These are phyloP conservation scores for Amblyopsis rosae DNA, from an alignment of 2,113 vertebrate species.

Conservation along the genomic window DNA sequence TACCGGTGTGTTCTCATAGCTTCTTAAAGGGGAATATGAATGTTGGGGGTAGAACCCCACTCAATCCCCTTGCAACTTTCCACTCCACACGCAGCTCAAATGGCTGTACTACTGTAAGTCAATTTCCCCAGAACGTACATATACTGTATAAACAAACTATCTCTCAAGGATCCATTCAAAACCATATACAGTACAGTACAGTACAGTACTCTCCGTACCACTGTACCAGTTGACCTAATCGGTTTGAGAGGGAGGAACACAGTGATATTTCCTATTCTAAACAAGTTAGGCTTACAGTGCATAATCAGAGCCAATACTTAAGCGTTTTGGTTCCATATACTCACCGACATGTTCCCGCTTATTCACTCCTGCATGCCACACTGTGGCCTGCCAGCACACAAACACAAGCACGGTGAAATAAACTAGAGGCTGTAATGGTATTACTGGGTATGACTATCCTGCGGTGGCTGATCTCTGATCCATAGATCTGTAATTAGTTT, in stretches of 20 bases:
- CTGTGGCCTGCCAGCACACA: constrained; percentile 25
- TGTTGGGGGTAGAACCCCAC: constrained; percentile 16
- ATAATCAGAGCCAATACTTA: constrained; percentile 37
- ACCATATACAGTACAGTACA: constrained; percentile 6
- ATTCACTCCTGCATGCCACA: constrained; percentile 37
- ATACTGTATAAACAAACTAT: constrained; percentile 4
- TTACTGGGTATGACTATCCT: constrained; percentile 40
- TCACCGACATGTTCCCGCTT: constrained; percentile 30
- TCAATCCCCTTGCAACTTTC: constrained; percentile 25
- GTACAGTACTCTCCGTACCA: background rate
- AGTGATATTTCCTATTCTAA: background rate
- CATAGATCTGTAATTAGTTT: too few species aligned
- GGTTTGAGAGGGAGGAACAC: constrained; percentile 11
- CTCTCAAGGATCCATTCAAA: constrained; percentile 28
- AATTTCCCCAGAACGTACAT: constrained; percentile 20
- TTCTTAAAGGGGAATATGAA: constrained; percentile 6
- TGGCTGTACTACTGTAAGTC: constrained; percentile 7
- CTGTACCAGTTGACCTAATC: constrained; percentile 18
- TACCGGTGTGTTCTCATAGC: constrained; percentile 14
- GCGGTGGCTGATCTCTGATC: constrained; percentile 19
- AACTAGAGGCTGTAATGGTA: constrained; percentile 34
- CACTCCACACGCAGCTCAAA: constrained; percentile 11
- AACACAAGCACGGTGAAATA: constrained; percentile 38
- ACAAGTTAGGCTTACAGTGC: background rate
- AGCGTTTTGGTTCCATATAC: constrained; percentile 9